Conservation (phyloP, 2,113 vertebrate genomes). For the Microcebus jonahi region DNA sequence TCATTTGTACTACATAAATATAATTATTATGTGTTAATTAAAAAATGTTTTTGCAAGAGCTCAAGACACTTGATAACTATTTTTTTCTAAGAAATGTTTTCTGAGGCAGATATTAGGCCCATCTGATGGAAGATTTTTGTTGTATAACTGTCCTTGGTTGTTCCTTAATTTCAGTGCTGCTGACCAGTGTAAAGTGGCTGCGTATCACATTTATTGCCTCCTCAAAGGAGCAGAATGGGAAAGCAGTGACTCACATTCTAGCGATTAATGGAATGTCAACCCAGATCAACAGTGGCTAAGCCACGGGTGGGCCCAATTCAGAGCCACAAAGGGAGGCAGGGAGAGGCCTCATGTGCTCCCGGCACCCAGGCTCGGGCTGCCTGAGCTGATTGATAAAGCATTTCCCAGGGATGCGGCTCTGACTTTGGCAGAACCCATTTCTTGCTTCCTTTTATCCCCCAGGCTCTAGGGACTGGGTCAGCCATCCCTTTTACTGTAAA, state of each 20-base stretch:
- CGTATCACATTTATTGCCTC: not conserved
- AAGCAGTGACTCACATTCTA: not conserved
- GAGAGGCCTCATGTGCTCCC: not conserved
- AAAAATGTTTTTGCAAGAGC: not conserved
- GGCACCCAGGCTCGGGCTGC: not conserved
- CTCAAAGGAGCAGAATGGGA: not conserved
- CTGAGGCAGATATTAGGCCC: not conserved
- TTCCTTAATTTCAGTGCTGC: not conserved
- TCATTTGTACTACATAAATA: not conserved
- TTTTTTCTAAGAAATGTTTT: not conserved
- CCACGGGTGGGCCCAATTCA: not conserved
- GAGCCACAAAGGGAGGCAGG: not conserved
- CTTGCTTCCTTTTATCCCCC: not conserved
- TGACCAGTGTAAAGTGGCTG: not conserved
- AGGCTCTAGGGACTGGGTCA: not conserved
- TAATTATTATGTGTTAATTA: not conserved
- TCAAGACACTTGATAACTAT: not conserved
- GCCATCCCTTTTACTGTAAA: not conserved
- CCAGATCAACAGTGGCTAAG: not conserved
- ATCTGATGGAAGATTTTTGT: not conserved
- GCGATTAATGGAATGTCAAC: not conserved
- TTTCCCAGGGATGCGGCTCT: not conserved
- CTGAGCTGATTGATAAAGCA: fast-evolving
- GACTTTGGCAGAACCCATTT: not conserved
- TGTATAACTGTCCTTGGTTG: not conserved